Base-by-base conservation (phyloP, 2,888 invertebrate species). In the Macrophya annulata region DNA sequence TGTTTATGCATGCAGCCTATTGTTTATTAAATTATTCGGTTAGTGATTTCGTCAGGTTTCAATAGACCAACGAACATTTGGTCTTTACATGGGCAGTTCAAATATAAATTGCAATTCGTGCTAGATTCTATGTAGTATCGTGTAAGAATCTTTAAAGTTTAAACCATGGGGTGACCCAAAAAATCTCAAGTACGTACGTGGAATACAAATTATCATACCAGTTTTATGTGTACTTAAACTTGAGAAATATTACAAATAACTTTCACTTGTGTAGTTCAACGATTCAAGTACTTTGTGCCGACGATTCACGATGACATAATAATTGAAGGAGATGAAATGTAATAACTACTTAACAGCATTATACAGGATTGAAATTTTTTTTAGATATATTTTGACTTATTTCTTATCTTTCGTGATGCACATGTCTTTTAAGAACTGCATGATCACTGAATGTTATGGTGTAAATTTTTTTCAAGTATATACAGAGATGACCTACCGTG, bases 11-110 rank as follows among this genome's bases (percentile, higher is more conserved):
- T 45, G 45, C 21, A 45, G 45, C n/a, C 45, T 74, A 45, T 74
- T 74, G 72, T 74, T 74, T 45, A 74, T n/a, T 45, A 45, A 74
- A 74, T 74, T 45, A 74, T 74, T 45, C 43, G n/a, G 55, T 25
- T 17, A 9, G 43, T 74, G 72, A 43, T 74, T 74, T 74, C 45
- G 40, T 74, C 72, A 74, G 45, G 8, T 74, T 74, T 21, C 72
- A 25, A 74, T 74, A 45, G 10, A 21, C 72, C 45, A n/a, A 74
- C 21, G 45, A 43, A 25, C 45, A 21, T 74, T 74, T 8, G 8
- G 43, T 45, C 72, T 25, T 6, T n/a, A 55, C 72, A 74, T 17
- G 72, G 45, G 45, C n/a, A 37, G 10, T 74, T n/a, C 45, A 74
- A 74, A 4, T 45, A 74, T 45, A 21, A 10, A 17, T 45, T 43